phyloP scores from a whole-genome alignment of 2,797 vertebrate species.

The Molossus alvarezi region DNA sequence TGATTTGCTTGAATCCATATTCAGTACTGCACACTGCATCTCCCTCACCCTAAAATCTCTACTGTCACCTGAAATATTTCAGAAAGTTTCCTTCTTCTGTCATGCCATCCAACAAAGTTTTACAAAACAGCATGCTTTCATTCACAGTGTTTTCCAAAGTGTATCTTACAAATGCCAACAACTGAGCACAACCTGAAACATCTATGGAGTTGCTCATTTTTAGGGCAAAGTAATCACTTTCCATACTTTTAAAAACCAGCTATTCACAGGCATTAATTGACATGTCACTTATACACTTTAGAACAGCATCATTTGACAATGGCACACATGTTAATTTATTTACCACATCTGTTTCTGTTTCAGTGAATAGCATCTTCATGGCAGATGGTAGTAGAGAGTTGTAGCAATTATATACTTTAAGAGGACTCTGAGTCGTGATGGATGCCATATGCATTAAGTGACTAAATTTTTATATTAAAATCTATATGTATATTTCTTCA shows the following conservation, averaged over 20 bases:
- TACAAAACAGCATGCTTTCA: slow-evolving; percentile 77
- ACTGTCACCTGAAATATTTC: slow-evolving; percentile 60
- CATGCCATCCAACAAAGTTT: slow-evolving; percentile 71
- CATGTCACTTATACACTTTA: slow-evolving; percentile 78
- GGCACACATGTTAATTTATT: slow-evolving; percentile 80
- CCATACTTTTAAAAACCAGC: slow-evolving; percentile 82
- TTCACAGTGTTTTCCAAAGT: slow-evolving; percentile 81
- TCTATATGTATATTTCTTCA: slow-evolving; percentile 36
- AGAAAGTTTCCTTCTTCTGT: slow-evolving; percentile 67
- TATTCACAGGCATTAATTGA: slow-evolving; percentile 85
- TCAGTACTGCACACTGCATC: background rate
- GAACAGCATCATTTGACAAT: slow-evolving; percentile 79
- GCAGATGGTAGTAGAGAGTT: slow-evolving; percentile 80
- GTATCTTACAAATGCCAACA: slow-evolving; percentile 81
- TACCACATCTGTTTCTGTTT: slow-evolving; percentile 84
- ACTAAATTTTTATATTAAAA: slow-evolving; percentile 69
- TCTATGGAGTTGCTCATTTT: slow-evolving; percentile 82
- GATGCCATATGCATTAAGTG: slow-evolving; percentile 52
- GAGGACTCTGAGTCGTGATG: slow-evolving; percentile 50
- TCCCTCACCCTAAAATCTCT: slow-evolving; percentile 43
- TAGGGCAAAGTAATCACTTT: slow-evolving; percentile 79
- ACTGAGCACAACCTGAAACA: slow-evolving; percentile 83
- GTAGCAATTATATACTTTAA: slow-evolving; percentile 76
- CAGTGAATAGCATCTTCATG: slow-evolving; percentile 66
- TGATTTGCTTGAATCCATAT: slow-evolving; percentile 2